Base-by-base conservation (phyloP, 2,888 invertebrate genomes). In the Macrosiphum euphorbiae region DNA sequence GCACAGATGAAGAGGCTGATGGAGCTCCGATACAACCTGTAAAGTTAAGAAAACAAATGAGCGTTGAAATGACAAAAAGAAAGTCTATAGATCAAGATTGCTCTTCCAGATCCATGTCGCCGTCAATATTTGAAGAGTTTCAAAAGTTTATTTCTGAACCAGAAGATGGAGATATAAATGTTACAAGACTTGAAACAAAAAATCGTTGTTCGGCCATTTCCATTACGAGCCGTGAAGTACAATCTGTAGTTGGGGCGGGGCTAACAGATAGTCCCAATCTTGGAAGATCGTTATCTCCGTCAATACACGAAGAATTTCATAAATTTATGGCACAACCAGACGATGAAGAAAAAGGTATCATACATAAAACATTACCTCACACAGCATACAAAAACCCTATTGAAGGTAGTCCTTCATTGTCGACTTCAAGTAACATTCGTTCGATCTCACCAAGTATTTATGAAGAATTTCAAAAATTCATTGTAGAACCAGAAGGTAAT, bases 251-350 rank as follows among this genome's bases (percentile, higher is more conserved):
- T 26, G 90, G 90, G n/a, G 41, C 94, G 0, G 94, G 90, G 2
- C 28, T 90, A 5, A 86, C 90, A 86, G 94, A 94, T 26, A 94
- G 94, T 52, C 90, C 94, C 1, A 94, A 94, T 90, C 89, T 94
- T 1, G 94, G 90, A 4, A 90, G 94, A 44, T 90, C 94, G 7
- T 86, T 94, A 50, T 94, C 94, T 20, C 94, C 94, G 3, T 94
- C 94, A 13, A 94, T 94, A n/a, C 90, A 94, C 93, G 94, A 94
- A 55, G 94, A 94, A 89, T 94, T 94, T 86, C 94, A 94, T 47
- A 94, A 92, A 50, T 94, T 94, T 50, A 94, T 94, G 44, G 44
- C 61, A 44, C 90, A 91, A 41, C 94, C 92, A 78, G 94, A 94
- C 26, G 94, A 94, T 67, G 94, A 94, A 88, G 94, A 94, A 94